Evolutionary conservation across 2,113 vertebrate species (phyloP).

Genomic region (Prunella fulvescens): DNA sequence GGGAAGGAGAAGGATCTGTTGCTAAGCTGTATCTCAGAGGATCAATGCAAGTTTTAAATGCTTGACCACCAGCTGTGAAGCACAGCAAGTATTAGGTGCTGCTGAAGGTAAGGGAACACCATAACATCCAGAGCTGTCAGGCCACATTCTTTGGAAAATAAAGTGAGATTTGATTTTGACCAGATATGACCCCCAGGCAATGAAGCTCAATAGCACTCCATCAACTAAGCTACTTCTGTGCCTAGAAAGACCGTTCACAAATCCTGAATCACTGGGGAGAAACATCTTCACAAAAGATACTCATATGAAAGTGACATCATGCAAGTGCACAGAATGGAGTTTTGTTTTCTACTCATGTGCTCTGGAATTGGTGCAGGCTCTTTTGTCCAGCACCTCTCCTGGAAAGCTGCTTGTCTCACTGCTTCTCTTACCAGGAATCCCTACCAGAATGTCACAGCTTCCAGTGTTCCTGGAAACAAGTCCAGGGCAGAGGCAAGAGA

Average conservation of each 20-base stretch:
- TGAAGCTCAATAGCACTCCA: not conserved
- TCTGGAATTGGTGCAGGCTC: not conserved
- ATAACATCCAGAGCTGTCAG: not conserved
- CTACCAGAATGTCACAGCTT: not conserved
- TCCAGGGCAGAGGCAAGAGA: not conserved
- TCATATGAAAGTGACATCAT: not conserved
- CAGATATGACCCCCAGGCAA: not conserved
- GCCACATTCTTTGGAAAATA: not conserved
- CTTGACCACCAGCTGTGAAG: not conserved
- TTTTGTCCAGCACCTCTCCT: not conserved
- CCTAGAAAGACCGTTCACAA: slow-evolving; percentile 18
- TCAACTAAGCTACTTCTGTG: not conserved
- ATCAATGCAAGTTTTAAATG: not conserved
- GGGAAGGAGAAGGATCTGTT: not conserved
- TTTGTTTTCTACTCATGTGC: not conserved
- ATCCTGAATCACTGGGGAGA: not conserved
- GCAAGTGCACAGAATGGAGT: not conserved
- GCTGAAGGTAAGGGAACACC: not conserved
- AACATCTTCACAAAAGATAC: not conserved
- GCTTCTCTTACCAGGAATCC: not conserved
- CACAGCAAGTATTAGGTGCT: not conserved
- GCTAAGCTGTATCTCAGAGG: not conserved
- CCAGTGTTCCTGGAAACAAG: not conserved
- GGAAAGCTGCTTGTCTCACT: not conserved
- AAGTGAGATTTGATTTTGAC: not conserved